Base-by-base conservation (phyloP, 2,888 invertebrate genomes). In the Pherbina coryleti region DNA sequence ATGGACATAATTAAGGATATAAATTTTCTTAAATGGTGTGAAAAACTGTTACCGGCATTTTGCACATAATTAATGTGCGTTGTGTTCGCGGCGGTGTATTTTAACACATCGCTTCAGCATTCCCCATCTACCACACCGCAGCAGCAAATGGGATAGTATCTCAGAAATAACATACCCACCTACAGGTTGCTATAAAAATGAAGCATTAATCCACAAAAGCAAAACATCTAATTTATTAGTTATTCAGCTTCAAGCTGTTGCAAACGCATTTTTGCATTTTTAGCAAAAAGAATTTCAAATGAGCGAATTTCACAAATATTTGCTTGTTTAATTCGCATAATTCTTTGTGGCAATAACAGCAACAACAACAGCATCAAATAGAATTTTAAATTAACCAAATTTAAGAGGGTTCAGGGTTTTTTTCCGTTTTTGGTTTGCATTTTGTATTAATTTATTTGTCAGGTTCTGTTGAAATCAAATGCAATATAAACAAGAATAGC, bases 1-100 rank as follows among this genome's bases (percentile, higher is more conserved):
- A 78, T 73, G 76, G 73, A 74, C 53, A 77, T 75, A 79, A 79
- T 79, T 77, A 77, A 77, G 75, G 49, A 62, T 60, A 79, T 77
- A 77, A 79, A 79, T 77, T 77, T 70, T 53, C 62, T 57, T 75
- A 76, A 79, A 77, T 72, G 79, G 79, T 75, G 77, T 77, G 79
- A 75, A 79, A 79, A 77, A 71, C 75, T 44, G 75, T 66, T 75
- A 77, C 77, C 77, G 67, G 75, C 60, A 77, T 75, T 79, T 77
- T 74, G 62, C 71, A 77, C 71, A 77, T 75, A 79, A 79, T 79
- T 79, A 77, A 77, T 77, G 74, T 57, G 67, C 62, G 73, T 37
- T 11, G 57, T 53, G 51, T 53, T 64, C 60, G 51, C 7, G 3
- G n/a, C 3, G 14, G 25, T 67, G 19, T 31, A 17, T 31, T 17